A percentile compares a stretch with the other conserved stretches of the same genome.
Conservation (phyloP, 2,113 vertebrate species). For the Patagioenas fasciata region DNA sequence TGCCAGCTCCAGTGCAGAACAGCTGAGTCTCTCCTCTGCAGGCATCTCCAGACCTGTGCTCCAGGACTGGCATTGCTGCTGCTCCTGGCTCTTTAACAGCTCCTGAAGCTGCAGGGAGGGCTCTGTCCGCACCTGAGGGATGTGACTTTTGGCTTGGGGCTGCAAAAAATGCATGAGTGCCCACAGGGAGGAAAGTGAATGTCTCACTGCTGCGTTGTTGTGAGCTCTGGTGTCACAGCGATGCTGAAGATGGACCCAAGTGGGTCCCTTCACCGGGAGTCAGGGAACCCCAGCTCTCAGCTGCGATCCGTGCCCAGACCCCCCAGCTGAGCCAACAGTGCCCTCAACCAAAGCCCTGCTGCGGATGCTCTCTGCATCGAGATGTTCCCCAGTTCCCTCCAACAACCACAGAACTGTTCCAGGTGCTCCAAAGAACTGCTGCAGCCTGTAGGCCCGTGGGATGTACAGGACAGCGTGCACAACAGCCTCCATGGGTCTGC, state of each 20-base stretch:
- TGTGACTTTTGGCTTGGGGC: fast-evolving
- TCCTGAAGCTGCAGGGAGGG: not conserved
- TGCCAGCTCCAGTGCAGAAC: not conserved
- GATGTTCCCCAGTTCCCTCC: not conserved
- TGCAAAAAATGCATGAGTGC: fast-evolving
- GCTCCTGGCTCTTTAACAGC: not conserved
- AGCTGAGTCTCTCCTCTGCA: not conserved
- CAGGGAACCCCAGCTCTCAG: fast-evolving
- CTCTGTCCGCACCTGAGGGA: not conserved
- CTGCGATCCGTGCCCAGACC: not conserved
- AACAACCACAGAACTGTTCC: not conserved
- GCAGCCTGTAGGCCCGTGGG: not conserved
- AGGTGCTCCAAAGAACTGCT: not conserved
- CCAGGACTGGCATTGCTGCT: not conserved
- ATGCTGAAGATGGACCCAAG: not conserved
- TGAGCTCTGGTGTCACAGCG: not conserved
- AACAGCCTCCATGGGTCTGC: not conserved
- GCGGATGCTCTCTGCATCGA: not conserved
- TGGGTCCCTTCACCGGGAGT: fast-evolving
- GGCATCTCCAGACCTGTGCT: not conserved
- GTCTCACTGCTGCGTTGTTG: not conserved
- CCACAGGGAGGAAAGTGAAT: not conserved
- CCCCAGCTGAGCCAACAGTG: not conserved
- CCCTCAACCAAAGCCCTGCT: not conserved
- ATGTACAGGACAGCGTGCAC: fast-evolving